Conservation (phyloP, 2,888 invertebrate species). For the Drosophila pegasa region DNA sequence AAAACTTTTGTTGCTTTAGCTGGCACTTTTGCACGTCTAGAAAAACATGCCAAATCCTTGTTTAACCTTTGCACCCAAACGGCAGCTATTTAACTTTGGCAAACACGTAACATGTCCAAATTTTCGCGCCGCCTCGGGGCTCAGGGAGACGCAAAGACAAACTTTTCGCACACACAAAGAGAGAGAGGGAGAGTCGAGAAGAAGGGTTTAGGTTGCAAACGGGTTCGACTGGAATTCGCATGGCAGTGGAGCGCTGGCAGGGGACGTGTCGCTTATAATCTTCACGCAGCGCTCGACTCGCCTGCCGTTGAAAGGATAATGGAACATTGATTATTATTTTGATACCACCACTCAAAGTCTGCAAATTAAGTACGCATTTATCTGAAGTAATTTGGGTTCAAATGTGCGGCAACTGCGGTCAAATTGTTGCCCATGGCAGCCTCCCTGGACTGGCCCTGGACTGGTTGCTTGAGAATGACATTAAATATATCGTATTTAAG, state of each 20-base stretch:
- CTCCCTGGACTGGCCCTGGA: slow-evolving; percentile 30
- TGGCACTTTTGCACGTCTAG: slow-evolving; percentile 52
- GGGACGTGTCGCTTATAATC: slow-evolving; percentile 72
- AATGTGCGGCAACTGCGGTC: slow-evolving; percentile 79
- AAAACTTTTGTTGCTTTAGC: slow-evolving; percentile 34
- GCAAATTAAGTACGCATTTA: slow-evolving; percentile 79
- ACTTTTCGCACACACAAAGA: slow-evolving; percentile 65
- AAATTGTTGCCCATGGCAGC: slow-evolving; percentile 69
- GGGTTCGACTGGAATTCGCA: slow-evolving; percentile 69
- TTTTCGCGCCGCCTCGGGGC: slow-evolving; percentile 74
- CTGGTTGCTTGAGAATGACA: slow-evolving; percentile 67
- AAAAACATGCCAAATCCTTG: slow-evolving; percentile 79
- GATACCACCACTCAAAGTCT: slow-evolving; percentile 79
- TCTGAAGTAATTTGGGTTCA: slow-evolving; percentile 78
- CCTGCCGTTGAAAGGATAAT: slow-evolving; percentile 68
- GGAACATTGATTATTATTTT: slow-evolving; percentile 77
- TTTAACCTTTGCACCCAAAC: slow-evolving; percentile 82
- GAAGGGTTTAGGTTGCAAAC: slow-evolving; percentile 59
- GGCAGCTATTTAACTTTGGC: slow-evolving; percentile 77
- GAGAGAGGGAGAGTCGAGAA: no score
- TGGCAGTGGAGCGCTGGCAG: slow-evolving; percentile 28
- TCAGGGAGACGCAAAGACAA: slow-evolving; percentile 49
- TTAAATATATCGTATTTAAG: slow-evolving; percentile 55
- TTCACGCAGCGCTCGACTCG: slow-evolving; percentile 66
- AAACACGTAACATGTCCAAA: slow-evolving; percentile 81